Evolutionary conservation across 2,888 invertebrate species (phyloP).

Genomic region (Lasioglossum vierecki): DNA sequence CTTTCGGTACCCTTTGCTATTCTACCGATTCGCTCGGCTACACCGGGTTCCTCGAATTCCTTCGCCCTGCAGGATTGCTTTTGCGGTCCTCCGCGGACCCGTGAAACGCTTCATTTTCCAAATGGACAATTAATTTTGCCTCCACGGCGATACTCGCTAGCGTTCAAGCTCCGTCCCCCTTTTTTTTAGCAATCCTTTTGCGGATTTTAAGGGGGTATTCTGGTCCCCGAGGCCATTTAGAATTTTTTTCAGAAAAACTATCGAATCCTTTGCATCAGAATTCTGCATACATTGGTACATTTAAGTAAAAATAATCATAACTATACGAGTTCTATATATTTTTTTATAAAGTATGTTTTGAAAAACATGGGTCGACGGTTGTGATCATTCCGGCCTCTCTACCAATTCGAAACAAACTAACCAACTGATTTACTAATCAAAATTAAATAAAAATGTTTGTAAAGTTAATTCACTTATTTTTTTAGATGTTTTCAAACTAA

Average conservation of each 20-base stretch:
- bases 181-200: not conserved
- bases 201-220: not conserved
- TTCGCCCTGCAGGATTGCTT: conserved; percentile 47
- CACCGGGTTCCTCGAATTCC: conserved; percentile 68
- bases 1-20: conserved; percentile 67
- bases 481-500: not conserved
- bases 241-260: not conserved
- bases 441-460: no score
- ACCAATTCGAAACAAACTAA: no score
- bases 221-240: not conserved
- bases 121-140: conserved; percentile 62
- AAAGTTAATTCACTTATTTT: no score
- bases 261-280: not conserved
- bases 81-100: conserved; percentile 50
- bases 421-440: no score
- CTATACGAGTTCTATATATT: no score
- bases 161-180: not conserved
- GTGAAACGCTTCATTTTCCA: conserved; percentile 61
- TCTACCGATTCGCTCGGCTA: conserved; percentile 60
- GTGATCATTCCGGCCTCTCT: no score
- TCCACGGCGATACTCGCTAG: not conserved
- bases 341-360: no score
- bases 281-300: not conserved
- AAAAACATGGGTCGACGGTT: not conserved
- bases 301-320: no score